Evolutionary conservation across 1,140 invertebrate genomes (phyloP).

Genomic region (Cepaea nemoralis): DNA sequence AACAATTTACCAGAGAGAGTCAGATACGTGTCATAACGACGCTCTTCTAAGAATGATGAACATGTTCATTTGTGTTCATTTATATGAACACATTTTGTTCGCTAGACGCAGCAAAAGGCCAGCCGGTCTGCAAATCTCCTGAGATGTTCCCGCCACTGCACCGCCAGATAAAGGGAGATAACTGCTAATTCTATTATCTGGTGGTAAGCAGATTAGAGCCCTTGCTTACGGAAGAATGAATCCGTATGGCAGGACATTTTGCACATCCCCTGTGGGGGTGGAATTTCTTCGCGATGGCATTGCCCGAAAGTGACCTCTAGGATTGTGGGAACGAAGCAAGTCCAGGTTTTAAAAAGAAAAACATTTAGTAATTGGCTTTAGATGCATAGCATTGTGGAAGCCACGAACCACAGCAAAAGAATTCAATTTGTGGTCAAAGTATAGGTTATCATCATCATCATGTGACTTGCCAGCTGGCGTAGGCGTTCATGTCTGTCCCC

Average conservation of each 20-base stretch:
- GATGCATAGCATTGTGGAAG: no score
- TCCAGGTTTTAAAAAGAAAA: not conserved
- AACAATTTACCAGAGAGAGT: no score
- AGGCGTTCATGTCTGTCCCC: no score
- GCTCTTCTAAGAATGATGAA: no score
- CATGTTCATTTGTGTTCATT: no score
- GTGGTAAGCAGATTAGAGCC: slow-evolving; percentile 23
- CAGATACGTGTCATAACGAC: no score
- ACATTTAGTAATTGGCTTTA: no score
- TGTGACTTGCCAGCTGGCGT: no score
- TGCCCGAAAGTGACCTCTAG: slow-evolving; percentile 26
- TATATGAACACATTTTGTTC: no score
- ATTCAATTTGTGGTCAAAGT: no score
- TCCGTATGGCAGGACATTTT: slow-evolving; percentile 18
- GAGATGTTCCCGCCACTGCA: not conserved
- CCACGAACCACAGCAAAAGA: no score
- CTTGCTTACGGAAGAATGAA: not conserved
- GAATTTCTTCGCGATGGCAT: slow-evolving; percentile 22
- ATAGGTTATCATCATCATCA: no score
- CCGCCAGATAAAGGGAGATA: slow-evolving; percentile 11
- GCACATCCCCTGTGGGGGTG: not conserved
- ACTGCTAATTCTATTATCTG: slow-evolving; percentile 26
- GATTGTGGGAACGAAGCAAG: not conserved
- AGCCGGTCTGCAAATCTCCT: not conserved
- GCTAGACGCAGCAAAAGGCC: not conserved